Evolutionary conservation across 2,113 vertebrate species (phyloP), one percentile per base, ranked within the genome.

Genomic region (Neogobius melanostomus): DNA sequence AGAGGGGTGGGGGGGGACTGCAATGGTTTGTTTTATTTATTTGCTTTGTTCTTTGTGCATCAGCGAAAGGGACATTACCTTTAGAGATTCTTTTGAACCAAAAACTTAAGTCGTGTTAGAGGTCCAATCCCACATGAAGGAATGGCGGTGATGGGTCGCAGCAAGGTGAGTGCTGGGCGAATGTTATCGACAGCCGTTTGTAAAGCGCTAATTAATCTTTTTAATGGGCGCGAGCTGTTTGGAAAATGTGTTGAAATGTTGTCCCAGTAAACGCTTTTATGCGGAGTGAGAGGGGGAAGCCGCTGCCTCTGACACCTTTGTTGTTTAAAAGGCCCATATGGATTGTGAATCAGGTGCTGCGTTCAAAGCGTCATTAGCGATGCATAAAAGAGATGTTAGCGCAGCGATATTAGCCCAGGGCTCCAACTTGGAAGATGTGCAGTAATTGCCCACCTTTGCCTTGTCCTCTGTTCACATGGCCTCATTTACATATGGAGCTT

Each of bases 341-440:
- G 90, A 90, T 90, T 85, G 75, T 87, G 89, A 87, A 91, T 87
- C 78, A 67, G 81, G 77, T 80, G 83, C 81, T 74, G 85, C 82
- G 84, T 89, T 90, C 87, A 90, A 90, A 89, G 85, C 86, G 72
- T 91, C 89, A 88, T 93, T 92, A 93, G 89, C 90, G 86, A 91
- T 88, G 90, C 90, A 89, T 91, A 91, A 92, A 91, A 90, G 88
- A 76, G 85, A 83, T 83, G 86, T 90, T 90, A 90, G 73, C 47
- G 74, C 85, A 90, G 90, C 88, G 90, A 91, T 86, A 82, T 78
- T 77, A 79, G 89, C 91, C 82, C 77, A 84, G 81, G 83, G 91
- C 87, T 85, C 73, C 60, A 64, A 61, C 82, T 86, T 88, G 81
- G 76, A 90, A 90, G 86, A 90, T 90, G 81, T 81, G 68, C 68